Percentiles rank a stretch among this genome's conserved stretches.
These are phyloP conservation scores for Pogoniulus pusillus DNA, from an alignment of 2,797 vertebrate genomes.

Conservation along the genomic window DNA sequence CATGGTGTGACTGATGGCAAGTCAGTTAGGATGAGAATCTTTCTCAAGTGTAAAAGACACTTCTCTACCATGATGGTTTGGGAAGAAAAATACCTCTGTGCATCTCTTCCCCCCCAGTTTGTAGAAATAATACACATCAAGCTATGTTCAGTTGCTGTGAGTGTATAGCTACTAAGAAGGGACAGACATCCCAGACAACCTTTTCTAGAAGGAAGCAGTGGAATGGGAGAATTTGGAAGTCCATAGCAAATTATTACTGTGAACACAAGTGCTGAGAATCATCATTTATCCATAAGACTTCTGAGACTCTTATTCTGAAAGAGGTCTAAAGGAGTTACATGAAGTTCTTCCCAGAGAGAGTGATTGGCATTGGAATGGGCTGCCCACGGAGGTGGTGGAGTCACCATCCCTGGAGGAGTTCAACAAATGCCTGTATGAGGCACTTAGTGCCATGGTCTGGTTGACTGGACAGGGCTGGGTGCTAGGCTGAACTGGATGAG, in stretches of 20 bases:
- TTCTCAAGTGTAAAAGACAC: neutral
- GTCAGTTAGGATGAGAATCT: neutral
- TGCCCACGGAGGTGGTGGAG: too few species aligned
- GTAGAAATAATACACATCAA: neutral
- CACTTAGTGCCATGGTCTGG: too few species aligned
- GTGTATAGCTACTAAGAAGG: neutral
- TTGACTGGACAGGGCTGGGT: too few species aligned
- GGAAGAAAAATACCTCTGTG: neutral
- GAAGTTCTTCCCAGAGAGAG: too few species aligned
- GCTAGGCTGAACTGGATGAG: too few species aligned
- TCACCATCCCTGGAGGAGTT: too few species aligned
- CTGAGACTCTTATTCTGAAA: neutral
- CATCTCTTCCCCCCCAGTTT: neutral
- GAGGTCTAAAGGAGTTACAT: neutral
- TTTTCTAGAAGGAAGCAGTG: neutral
- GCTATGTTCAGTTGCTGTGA: neutral
- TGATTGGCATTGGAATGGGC: too few species aligned
- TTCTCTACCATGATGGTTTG: neutral
- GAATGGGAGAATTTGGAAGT: neutral
- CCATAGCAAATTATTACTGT: neutral
- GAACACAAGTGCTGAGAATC: neutral
- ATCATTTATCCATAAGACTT: neutral
- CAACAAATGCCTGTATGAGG: too few species aligned
- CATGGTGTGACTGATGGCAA: neutral
- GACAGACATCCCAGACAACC: neutral